Evolutionary conservation across 2,888 invertebrate genomes (phyloP), one percentile per base, ranked within the genome.

Genomic region (Thymelicus sylvestris): DNA sequence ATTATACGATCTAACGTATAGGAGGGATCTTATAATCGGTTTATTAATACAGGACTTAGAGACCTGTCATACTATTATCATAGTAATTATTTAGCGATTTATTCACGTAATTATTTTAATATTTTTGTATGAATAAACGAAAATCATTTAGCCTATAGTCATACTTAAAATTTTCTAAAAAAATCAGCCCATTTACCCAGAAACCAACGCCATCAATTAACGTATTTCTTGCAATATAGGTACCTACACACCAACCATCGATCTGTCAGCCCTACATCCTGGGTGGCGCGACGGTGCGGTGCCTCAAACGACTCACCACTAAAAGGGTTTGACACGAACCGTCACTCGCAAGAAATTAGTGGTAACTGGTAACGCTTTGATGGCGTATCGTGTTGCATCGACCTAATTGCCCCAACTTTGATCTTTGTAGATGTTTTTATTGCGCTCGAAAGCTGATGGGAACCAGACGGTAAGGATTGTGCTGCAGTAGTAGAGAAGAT

Each of bases 331-430:
- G 89, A 86, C 85, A 82, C 80, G 84, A 81, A 80, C 80, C 86
- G 86, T 86, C 88, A 84, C 82, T 79, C 79, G 80, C 83, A 87
- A 90, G 86, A 88, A 88, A 89, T 89, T 86, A 86, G 87, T 79
- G 81, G 80, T 78, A 80, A 78, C 73, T 79, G 81, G 80, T 78
- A 80, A 78, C 73, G 74, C 80, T 84, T 86, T 86, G 86, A 86
- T 79, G 84, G 77, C 80, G 78, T 83, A 84, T 89, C 86, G 78
- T 74, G 80, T 87, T 86, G 81, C 85, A 79, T 75, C 82, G 78
- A 81, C 83, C 88, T 89, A 90, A 90, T 91, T 89, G 89, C 86
- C 82, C 82, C 84, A 82, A 80, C 91, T 92, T 91, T 92, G 91
- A 91, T 89, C 88, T 86, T 80, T 71, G 79, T 80, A 76, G 74